Evolutionary conservation across 1,140 invertebrate genomes (phyloP).

Genomic region (Platyscapa corneri): DNA sequence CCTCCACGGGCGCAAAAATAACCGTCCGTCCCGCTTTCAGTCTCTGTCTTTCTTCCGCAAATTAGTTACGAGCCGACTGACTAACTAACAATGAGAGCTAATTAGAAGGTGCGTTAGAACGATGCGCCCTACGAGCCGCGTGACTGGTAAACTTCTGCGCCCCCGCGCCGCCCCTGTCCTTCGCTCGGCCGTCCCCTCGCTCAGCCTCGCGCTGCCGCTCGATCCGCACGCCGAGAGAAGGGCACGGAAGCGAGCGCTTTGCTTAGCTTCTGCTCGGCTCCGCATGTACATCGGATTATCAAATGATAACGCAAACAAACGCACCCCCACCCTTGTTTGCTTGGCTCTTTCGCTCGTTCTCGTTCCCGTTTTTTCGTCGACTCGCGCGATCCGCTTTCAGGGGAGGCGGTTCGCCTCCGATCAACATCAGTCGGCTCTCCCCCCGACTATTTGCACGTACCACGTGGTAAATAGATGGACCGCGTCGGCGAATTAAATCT

Average conservation of each 20-base stretch:
- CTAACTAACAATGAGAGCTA: conserved; percentile 51
- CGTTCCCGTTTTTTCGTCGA: background rate
- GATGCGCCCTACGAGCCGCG: background rate
- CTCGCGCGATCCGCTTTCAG: background rate
- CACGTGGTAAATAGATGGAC: background rate
- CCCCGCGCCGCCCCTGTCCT: background rate
- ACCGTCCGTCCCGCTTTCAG: background rate
- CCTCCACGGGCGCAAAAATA: background rate
- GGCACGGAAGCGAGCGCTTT: background rate
- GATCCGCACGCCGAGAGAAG: background rate
- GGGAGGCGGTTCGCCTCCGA: background rate
- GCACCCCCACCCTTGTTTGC: background rate
- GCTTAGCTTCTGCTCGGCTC: background rate
- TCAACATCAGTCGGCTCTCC: no score
- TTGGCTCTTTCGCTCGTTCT: background rate
- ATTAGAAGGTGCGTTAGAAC: conserved; percentile 49
- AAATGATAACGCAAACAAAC: conserved; percentile 8
- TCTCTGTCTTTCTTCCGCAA: conserved; percentile 2
- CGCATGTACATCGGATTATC: conserved; percentile 5
- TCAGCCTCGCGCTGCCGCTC: background rate
- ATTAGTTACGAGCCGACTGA: conserved; percentile 44
- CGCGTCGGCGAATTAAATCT: background rate
- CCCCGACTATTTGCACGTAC: background rate
- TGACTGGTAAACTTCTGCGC: conserved; percentile 24
- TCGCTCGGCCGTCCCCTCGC: background rate